Evolutionary conservation across 1,140 invertebrate species (phyloP), one percentile per base, ranked within the genome.

Genomic region (Caerostris extrusa): DNA sequence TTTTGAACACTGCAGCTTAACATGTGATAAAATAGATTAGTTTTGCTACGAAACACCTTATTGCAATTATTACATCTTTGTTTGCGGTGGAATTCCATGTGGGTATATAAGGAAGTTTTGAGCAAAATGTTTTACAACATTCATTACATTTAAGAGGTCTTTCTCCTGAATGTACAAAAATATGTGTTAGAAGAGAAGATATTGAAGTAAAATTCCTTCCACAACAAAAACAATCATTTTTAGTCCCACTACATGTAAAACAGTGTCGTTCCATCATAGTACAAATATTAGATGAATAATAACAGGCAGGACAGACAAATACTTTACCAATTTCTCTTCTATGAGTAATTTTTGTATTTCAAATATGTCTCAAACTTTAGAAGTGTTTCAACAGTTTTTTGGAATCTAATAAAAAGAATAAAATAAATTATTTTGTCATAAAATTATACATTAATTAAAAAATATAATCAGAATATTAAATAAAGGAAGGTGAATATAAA

Each of bases 121-220:
- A 90, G 12, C 88, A 90, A 77, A 90, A 90, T 3, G 55, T 71
- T 77, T 77, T 69, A 5, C 8, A 90, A 77, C 88, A 90, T 56
- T 7, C 10, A n/a, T 90, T 17, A 58, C 88, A 90, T 56, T 90
- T 56, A 56, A 90, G 55, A 5, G 88, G 88, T 19, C 88, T 69
- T 90, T 90, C 88, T 14, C 88, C 88, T 2, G 57, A 17, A 60
- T 90, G 88, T 7, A 90, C 88, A 77, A 90, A 90, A 34, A 90
- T 71, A 19, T 90, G 88, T 2, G 88, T 90, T 90, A 71, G 61
- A 10, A 90, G 67, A 19, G 88, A 90, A n/a, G 88, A 77, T 19
- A 90, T 3, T 10, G 88, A 90, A 34, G 56, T 90, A 17, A 90
- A 90, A 90, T 19, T 55, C 57, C 57, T 90, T 17, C 88, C 88